Conservation (phyloP, 2,888 invertebrate species). For the Prosopocoilus inquinatus region DNA sequence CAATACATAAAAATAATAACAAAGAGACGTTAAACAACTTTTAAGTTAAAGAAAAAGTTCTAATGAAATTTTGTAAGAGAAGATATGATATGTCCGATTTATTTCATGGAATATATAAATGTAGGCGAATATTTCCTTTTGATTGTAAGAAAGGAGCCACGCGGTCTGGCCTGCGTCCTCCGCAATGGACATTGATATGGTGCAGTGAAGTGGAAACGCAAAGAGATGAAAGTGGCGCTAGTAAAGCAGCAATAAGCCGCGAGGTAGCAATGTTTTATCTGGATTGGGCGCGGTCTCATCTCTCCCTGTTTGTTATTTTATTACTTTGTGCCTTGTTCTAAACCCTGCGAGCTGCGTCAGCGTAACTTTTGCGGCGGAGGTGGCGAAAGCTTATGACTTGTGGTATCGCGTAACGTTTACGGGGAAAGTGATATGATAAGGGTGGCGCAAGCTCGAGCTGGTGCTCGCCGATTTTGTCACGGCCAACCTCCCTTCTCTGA, state of each 20-base stretch:
- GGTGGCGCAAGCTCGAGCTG: background rate
- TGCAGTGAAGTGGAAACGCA: constrained; percentile 30
- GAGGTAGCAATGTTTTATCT: constrained; percentile 35
- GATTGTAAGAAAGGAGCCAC: constrained; percentile 3
- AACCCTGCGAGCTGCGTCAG: constrained; percentile 39
- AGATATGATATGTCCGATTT: no score
- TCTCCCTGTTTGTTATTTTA: constrained; percentile 38
- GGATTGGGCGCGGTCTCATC: constrained; percentile 41
- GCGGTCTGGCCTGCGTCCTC: constrained; percentile 4
- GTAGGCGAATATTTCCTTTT: constrained; percentile 15
- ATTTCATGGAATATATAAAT: background rate
- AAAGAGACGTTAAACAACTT: no score
- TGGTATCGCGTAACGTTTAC: constrained; percentile 26
- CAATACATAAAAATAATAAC: no score
- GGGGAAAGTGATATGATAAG: background rate
- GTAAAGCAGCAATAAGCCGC: constrained; percentile 30
- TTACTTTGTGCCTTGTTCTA: constrained; percentile 41
- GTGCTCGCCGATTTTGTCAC: background rate
- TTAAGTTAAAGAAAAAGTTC: no score
- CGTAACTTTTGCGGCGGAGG: constrained; percentile 28
- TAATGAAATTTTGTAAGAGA: no score
- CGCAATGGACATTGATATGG: constrained; percentile 25
- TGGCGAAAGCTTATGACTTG: constrained; percentile 31
- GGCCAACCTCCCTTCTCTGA: constrained; percentile 10
- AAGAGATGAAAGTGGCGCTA: constrained; percentile 32